Evolutionary conservation across 2,113 vertebrate species (phyloP).

Genomic region (Xiphias gladius): DNA sequence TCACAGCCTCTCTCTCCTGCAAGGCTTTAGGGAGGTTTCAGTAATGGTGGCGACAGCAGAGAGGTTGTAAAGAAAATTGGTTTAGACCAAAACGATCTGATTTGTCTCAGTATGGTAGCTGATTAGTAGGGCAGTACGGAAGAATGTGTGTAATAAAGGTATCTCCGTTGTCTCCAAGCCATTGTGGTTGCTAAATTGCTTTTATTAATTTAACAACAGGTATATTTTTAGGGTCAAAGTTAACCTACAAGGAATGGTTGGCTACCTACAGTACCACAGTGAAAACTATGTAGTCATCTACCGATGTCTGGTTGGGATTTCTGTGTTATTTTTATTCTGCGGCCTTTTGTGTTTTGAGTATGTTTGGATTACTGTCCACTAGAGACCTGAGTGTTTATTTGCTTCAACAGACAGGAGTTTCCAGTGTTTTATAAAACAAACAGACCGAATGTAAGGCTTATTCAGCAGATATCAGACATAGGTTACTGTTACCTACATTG

Average conservation of each 20-base stretch:
- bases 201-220: conserved; percentile 32
- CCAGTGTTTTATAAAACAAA: no score
- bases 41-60: conserved; percentile 28
- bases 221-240: not conserved
- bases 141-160: conserved; percentile 19
- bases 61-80: conserved; percentile 55
- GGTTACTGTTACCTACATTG: no score
- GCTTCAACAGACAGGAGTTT: not conserved
- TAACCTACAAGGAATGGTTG: not conserved
- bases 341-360: no score
- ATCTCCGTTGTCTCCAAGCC: conserved; percentile 15
- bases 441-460: no score
- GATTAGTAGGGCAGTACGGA: conserved; percentile 37
- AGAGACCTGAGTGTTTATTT: no score
- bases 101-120: conserved; percentile 48
- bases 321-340: not conserved
- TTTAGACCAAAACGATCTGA: conserved; percentile 67
- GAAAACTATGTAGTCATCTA: not conserved
- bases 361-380: no score
- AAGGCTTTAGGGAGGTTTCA: conserved; percentile 23
- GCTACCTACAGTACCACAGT: accelerated
- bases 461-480: no score
- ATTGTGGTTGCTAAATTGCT: conserved; percentile 8
- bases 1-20: conserved; percentile 55
- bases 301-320: not conserved